phyloP scores from a whole-genome alignment of 1,140 invertebrate genomes.

The Aphelinus certus region DNA sequence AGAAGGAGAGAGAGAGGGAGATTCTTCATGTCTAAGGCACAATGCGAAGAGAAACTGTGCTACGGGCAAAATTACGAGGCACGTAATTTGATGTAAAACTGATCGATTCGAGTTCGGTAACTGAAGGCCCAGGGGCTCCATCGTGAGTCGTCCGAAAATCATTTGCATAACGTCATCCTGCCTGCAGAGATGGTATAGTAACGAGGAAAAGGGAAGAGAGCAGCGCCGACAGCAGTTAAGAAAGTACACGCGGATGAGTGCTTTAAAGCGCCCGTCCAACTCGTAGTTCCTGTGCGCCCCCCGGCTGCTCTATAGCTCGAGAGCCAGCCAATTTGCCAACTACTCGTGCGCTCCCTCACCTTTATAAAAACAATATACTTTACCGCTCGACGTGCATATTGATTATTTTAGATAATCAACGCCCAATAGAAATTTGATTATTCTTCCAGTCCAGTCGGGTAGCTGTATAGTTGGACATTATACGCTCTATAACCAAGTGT shows the following conservation, averaged over 20 bases:
- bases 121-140: constrained; percentile 21
- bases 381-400: too few relatives aligned
- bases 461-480: too few relatives aligned
- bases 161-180: constrained; percentile 38
- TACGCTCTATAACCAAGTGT: too few relatives aligned
- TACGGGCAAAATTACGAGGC: constrained; percentile 35
- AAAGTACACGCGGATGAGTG: constrained; percentile 23
- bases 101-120: constrained; percentile 38
- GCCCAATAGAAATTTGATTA: too few relatives aligned
- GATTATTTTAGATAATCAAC: too few relatives aligned
- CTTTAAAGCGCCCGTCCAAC: background rate
- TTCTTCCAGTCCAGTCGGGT: too few relatives aligned
- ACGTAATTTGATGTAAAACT: constrained; percentile 40
- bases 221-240: constrained; percentile 4
- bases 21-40: constrained; percentile 22
- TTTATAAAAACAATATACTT: too few relatives aligned
- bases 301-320: too few relatives aligned
- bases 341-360: too few relatives aligned
- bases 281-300: background rate
- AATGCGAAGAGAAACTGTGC: constrained; percentile 36
- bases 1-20: constrained; percentile 1
- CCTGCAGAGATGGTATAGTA: background rate
- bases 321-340: too few relatives aligned
- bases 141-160: constrained; percentile 38
- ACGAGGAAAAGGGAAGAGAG: constrained; percentile 21